Evolutionary conservation across 2,888 invertebrate genomes (phyloP).

Genomic region (Lamproptera curius): DNA sequence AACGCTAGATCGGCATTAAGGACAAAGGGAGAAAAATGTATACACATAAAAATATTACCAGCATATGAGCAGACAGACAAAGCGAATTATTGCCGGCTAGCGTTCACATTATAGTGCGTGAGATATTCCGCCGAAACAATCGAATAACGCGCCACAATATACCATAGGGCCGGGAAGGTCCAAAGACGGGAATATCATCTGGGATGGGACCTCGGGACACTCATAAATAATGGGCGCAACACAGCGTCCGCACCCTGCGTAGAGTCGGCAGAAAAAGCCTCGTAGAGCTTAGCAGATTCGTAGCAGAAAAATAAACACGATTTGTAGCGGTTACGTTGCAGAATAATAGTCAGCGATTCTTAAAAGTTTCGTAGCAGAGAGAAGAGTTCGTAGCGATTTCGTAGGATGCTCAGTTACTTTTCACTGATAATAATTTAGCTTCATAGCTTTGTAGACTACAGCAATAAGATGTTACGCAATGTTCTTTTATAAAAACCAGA

Average conservation of each 20-base stretch:
- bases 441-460: neutral
- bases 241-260: conserved; percentile 22
- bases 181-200: conserved; percentile 15
- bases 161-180: neutral
- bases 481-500: too few relatives aligned
- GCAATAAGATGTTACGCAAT: too few relatives aligned
- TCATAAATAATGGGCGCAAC: conserved; percentile 34
- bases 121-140: neutral
- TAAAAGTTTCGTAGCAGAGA: too few relatives aligned
- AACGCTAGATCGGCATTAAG: too few relatives aligned
- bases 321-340: neutral
- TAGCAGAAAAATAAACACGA: neutral
- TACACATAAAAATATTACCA: too few relatives aligned
- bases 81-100: neutral
- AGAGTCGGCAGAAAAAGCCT: conserved; percentile 29
- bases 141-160: neutral
- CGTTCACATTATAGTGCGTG: neutral
- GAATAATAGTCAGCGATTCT: too few relatives aligned
- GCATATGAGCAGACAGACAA: too few relatives aligned
- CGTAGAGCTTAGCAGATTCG: neutral
- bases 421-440: too few relatives aligned
- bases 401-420: too few relatives aligned
- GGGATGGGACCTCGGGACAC: conserved; percentile 24
- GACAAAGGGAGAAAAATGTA: too few relatives aligned
- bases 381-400: too few relatives aligned